phyloP scores from a whole-genome alignment of 1,140 invertebrate genomes.

The Drosophila virilis region DNA sequence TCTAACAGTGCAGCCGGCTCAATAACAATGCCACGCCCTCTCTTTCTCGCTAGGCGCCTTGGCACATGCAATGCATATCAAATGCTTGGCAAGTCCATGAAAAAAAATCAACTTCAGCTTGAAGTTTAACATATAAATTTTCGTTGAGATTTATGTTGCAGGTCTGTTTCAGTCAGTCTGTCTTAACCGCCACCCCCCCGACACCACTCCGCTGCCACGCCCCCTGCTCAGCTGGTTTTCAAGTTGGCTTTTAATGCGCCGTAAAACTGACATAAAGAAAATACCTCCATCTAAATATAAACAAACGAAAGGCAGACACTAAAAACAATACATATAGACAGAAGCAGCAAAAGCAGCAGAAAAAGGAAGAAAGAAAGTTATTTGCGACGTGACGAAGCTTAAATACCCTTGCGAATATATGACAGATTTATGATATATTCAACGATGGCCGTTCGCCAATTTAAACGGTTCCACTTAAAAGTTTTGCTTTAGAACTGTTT shows the following conservation, averaged over 20 bases:
- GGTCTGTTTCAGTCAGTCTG: conserved; percentile 34
- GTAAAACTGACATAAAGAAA: conserved; percentile 64
- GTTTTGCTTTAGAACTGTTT: too few relatives aligned
- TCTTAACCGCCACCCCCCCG: conserved; percentile 18
- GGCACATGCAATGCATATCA: conserved; percentile 69
- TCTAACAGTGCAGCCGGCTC: conserved; percentile 68
- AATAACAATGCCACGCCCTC: conserved; percentile 50
- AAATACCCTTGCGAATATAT: conserved; percentile 5
- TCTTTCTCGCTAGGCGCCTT: conserved; percentile 44
- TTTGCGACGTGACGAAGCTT: background rate
- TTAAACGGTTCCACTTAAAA: too few relatives aligned
- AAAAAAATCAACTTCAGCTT: conserved; percentile 46
- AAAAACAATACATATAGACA: conserved; percentile 13
- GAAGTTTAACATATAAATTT: conserved; percentile 75
- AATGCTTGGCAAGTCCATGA: conserved; percentile 56
- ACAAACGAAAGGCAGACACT: conserved; percentile 55
- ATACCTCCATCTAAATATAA: conserved; percentile 79
- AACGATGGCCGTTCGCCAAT: too few relatives aligned
- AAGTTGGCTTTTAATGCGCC: conserved; percentile 55
- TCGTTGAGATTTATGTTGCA: conserved; percentile 68
- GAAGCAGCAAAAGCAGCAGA: conserved; percentile 1
- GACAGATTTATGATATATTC: background rate
- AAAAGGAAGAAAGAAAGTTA: background rate
- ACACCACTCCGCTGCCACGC: background rate
- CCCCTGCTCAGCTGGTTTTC: conserved; percentile 41